Conservation (phyloP, 2,797 vertebrate genomes). For the Antennarius maculatus region DNA sequence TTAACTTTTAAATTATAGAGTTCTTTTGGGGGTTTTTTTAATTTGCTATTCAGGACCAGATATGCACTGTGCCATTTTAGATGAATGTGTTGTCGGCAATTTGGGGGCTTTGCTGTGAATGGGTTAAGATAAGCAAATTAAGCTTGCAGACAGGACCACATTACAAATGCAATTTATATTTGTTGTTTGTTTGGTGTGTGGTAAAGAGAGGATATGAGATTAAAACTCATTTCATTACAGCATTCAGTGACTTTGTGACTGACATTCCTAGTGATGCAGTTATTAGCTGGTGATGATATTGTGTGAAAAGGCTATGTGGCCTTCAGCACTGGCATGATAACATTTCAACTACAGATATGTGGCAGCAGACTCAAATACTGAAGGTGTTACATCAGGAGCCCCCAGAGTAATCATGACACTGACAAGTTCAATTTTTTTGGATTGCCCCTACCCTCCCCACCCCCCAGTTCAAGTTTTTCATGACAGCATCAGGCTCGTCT, state of each 20-base stretch:
- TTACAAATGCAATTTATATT: constrained; percentile 10
- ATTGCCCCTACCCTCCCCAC: constrained; percentile 5
- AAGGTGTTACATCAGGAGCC: constrained; percentile 6
- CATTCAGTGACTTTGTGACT: constrained; percentile 40
- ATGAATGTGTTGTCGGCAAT: neutral
- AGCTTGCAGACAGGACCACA: constrained; percentile 10
- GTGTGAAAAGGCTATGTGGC: constrained; percentile 33
- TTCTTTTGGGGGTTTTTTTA: no score
- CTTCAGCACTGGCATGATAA: constrained; percentile 13
- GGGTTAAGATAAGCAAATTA: constrained; percentile 15
- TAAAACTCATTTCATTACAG: constrained; percentile 47
- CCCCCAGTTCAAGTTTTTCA: constrained; percentile 18
- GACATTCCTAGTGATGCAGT: constrained; percentile 13
- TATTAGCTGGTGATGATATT: constrained; percentile 28
- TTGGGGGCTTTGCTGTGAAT: neutral
- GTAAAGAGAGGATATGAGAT: constrained; percentile 9
- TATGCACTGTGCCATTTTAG: neutral
- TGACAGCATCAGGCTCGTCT: constrained; percentile 20
- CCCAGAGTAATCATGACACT: constrained; percentile 2
- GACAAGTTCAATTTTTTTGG: constrained; percentile 11
- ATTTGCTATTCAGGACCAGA: no score
- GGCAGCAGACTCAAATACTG: neutral
- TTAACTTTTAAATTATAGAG: no score
- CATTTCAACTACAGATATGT: constrained; percentile 11
- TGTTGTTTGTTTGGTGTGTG: constrained; percentile 2